Conservation (phyloP, 2,888 invertebrate species). For the Rugalucina vietnamica region DNA sequence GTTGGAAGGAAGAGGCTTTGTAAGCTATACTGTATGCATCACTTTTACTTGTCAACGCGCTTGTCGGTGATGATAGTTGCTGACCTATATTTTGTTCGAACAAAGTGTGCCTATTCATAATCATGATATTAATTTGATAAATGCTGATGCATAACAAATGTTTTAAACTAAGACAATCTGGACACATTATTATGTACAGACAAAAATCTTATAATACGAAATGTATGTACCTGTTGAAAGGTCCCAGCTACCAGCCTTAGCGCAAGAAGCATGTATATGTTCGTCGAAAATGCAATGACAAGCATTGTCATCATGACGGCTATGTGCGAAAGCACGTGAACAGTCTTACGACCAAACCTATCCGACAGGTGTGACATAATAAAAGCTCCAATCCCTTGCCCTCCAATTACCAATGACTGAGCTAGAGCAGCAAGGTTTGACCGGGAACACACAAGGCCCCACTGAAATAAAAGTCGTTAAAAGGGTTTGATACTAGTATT, state of each 20-base stretch:
- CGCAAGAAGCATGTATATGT: slow-evolving; percentile 63
- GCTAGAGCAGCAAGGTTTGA: slow-evolving; percentile 72
- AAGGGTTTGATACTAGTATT: no score
- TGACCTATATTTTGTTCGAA: no score
- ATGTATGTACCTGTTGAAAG: slow-evolving; percentile 71
- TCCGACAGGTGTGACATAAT: slow-evolving; percentile 74
- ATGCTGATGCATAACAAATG: no score
- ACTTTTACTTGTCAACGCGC: no score
- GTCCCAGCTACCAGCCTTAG: slow-evolving; percentile 67
- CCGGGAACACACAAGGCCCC: slow-evolving; percentile 75
- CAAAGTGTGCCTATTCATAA: no score
- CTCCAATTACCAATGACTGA: slow-evolving; percentile 74
- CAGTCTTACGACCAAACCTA: slow-evolving; percentile 61
- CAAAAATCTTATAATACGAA: not conserved
- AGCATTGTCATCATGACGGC: slow-evolving; percentile 46
- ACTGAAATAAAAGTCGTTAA: slow-evolving; percentile 51
- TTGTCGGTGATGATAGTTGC: no score
- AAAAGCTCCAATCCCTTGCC: slow-evolving; percentile 77
- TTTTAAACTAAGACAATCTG: no score
- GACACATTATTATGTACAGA: not conserved
- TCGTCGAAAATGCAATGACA: slow-evolving; percentile 53
- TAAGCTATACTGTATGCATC: no score
- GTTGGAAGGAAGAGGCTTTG: no score
- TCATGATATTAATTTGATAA: no score
- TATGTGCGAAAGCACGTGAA: slow-evolving; percentile 56